Evolutionary conservation across 2,797 vertebrate genomes (phyloP).

Genomic region (Phrynocephalus guinanensis): DNA sequence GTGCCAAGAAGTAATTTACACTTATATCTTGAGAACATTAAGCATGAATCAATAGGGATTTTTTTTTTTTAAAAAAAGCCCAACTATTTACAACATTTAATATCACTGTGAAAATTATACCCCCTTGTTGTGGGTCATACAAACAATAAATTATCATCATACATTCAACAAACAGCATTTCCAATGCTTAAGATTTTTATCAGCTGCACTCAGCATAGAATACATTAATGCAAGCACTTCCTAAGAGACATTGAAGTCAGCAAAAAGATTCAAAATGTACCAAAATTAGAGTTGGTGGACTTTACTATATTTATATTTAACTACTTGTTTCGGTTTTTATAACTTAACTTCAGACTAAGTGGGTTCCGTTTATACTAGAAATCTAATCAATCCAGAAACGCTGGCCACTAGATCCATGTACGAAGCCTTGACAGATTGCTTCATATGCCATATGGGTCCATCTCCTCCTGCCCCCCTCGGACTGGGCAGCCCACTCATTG

Average conservation of each 20-base stretch:
- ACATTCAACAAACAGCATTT: conserved; percentile 4
- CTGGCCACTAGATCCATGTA: not conserved
- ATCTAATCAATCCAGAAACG: not conserved
- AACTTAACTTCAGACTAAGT: not conserved
- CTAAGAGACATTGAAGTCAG: not conserved
- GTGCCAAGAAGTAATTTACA: conserved; percentile 53
- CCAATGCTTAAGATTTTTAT: not conserved
- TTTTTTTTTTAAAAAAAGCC: conserved; percentile 20
- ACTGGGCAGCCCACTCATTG: no score
- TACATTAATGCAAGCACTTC: not conserved
- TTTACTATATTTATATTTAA: not conserved
- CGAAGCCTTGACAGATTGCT: no score
- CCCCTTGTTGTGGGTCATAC: not conserved
- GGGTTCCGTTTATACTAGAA: not conserved
- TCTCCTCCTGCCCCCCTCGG: no score
- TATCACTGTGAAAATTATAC: not conserved
- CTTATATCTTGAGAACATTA: conserved; percentile 48
- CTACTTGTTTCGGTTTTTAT: not conserved
- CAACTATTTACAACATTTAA: conserved; percentile 49
- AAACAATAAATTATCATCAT: conserved; percentile 23
- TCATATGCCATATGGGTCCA: no score
- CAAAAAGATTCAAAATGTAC: not conserved
- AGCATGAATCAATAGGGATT: conserved; percentile 16
- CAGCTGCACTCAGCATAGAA: not conserved
- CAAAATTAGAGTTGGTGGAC: not conserved